phyloP scores from a whole-genome alignment of 2,113 vertebrate species.

The Sinosuthora webbiana region DNA sequence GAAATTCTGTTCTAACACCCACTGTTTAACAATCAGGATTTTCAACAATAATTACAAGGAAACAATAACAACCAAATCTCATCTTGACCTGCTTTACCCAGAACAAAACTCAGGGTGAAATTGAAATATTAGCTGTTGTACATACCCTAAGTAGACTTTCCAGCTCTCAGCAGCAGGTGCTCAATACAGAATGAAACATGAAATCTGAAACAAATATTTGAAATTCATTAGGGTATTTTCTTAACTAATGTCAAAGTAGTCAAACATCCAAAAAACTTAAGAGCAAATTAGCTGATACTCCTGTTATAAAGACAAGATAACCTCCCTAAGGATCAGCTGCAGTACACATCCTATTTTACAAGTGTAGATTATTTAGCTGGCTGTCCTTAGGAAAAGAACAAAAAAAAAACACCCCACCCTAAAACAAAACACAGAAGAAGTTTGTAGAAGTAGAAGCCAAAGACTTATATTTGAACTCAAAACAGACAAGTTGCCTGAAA shows the following conservation, averaged over 20 bases:
- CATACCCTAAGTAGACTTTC: conserved; percentile 48
- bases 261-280: neutral
- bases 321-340: neutral
- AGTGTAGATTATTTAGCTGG: neutral
- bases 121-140: neutral
- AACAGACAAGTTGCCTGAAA: neutral
- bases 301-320: neutral
- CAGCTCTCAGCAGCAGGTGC: conserved; percentile 54
- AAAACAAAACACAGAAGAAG: neutral
- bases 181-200: neutral
- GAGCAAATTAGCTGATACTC: neutral
- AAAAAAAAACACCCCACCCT: neutral
- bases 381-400: neutral
- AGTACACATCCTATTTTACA: neutral
- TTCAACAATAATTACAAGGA: neutral
- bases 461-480: neutral
- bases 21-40: neutral
- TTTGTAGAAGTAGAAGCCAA: neutral
- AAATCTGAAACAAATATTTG: conserved; percentile 57
- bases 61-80: neutral
- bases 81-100: neutral
- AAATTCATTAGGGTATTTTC: neutral
- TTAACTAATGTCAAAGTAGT: neutral
- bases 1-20: neutral
- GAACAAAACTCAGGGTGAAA: neutral